Evolutionary conservation across 2,797 vertebrate genomes (phyloP).

Genomic region (Geotrypetes seraphini): DNA sequence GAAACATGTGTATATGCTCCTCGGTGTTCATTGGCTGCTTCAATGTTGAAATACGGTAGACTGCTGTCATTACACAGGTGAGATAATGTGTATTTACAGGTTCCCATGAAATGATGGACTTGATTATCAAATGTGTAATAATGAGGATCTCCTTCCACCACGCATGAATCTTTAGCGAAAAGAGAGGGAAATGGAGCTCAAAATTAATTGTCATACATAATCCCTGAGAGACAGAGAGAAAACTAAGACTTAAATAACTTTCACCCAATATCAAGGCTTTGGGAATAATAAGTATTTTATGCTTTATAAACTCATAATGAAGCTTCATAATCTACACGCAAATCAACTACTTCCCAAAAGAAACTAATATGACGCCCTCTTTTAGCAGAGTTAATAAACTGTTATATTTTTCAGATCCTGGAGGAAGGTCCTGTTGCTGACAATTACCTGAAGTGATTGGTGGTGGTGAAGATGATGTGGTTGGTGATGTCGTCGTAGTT

Average conservation of each 20-base stretch:
- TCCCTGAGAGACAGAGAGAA: too few relatives aligned
- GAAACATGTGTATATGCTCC: conserved; percentile 65
- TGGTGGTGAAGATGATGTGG: background rate
- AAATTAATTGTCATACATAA: too few relatives aligned
- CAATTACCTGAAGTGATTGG: conserved; percentile 1
- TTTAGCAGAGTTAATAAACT: too few relatives aligned
- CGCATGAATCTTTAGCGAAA: conserved; percentile 1
- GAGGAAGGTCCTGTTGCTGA: too few relatives aligned
- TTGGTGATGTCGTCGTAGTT: conserved; percentile 1
- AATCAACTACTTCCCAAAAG: too few relatives aligned
- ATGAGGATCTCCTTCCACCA: conserved; percentile 66
- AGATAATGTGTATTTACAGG: conserved; percentile 74
- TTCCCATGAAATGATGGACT: conserved; percentile 75
- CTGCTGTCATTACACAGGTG: conserved; percentile 52
- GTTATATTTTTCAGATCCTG: too few relatives aligned
- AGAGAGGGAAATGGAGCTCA: background rate
- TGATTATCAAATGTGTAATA: conserved; percentile 69
- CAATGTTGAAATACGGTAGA: conserved; percentile 61
- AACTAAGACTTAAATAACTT: too few relatives aligned
- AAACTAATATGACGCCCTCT: too few relatives aligned
- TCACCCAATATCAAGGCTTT: too few relatives aligned
- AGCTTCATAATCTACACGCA: too few relatives aligned
- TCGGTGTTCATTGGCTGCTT: conserved; percentile 74
- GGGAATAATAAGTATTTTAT: too few relatives aligned
- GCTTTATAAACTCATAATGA: too few relatives aligned